Evolutionary conservation across 2,113 vertebrate species (phyloP).

Genomic region (Tyto alba): DNA sequence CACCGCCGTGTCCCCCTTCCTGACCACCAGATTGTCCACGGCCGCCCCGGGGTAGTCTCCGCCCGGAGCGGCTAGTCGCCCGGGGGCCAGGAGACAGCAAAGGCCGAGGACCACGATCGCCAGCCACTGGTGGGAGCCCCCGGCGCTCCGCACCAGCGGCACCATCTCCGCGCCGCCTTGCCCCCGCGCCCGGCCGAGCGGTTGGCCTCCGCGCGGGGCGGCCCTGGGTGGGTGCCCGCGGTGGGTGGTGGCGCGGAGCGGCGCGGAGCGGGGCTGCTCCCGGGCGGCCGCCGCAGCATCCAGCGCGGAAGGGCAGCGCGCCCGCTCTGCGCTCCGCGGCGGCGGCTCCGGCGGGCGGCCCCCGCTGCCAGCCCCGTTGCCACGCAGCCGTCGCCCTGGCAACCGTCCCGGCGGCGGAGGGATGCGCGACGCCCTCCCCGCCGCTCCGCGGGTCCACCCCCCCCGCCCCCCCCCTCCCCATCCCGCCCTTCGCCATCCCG

Average conservation of each 20-base stretch:
- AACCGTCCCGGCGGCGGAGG: constrained; percentile 82
- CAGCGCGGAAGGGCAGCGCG: constrained; percentile 77
- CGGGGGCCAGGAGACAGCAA: constrained; percentile 90
- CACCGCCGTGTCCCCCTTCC: constrained; percentile 94
- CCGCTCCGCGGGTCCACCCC: too few relatives aligned
- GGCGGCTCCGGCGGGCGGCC: constrained; percentile 59
- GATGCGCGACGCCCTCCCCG: neutral
- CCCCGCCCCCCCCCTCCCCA: neutral
- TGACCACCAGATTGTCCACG: constrained; percentile 91
- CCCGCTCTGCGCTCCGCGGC: constrained; percentile 77
- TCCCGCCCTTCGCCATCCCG: neutral
- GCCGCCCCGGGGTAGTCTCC: constrained; percentile 87
- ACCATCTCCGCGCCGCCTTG: constrained; percentile 70
- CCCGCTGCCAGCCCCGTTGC: constrained; percentile 95
- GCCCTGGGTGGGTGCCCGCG: too few relatives aligned
- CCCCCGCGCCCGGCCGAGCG: constrained; percentile 13
- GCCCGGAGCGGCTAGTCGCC: constrained; percentile 89
- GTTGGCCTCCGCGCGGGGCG: too few relatives aligned
- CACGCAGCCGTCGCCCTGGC: constrained; percentile 98
- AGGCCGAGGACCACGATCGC: constrained; percentile 88
- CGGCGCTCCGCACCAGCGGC: constrained; percentile 89
- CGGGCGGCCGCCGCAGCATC: constrained; percentile 89
- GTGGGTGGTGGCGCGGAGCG: too few relatives aligned
- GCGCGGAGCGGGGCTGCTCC: constrained; percentile 76
- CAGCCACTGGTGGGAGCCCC: constrained; percentile 93